phyloP scores from a whole-genome alignment of 2,888 invertebrate species.

The Tanypteryx hageni region DNA sequence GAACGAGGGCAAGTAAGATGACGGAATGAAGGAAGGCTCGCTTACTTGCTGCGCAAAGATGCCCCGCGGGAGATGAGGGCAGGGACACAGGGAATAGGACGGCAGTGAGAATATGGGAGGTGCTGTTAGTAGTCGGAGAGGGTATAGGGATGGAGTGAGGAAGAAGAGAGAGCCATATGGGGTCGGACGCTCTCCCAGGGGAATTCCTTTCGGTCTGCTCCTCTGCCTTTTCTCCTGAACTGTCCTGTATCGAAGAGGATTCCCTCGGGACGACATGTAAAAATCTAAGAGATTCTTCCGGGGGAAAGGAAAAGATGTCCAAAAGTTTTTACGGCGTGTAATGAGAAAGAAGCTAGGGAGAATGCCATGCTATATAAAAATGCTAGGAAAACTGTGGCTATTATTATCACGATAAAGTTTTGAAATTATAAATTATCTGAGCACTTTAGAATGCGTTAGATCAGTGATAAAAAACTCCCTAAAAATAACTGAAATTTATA shows the following conservation, averaged over 20 bases:
- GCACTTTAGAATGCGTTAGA: too few species aligned
- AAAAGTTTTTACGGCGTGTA: neutral
- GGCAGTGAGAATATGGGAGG: neutral
- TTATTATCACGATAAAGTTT: too few species aligned
- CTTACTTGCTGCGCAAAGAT: constrained; percentile 23
- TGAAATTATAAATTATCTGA: too few species aligned
- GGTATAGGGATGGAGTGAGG: constrained; percentile 12
- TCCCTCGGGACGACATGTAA: constrained; percentile 34
- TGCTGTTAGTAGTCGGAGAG: constrained; percentile 4
- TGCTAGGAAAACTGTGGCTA: too few species aligned
- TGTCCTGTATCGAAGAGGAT: constrained; percentile 29
- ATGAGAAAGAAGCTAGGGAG: too few species aligned
- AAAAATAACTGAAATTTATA: too few species aligned
- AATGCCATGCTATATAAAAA: too few species aligned
- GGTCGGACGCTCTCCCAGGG: constrained; percentile 31
- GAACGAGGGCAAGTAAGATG: constrained; percentile 23
- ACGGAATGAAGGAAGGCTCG: constrained; percentile 16
- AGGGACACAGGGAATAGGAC: neutral
- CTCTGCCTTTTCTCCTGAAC: constrained; percentile 22
- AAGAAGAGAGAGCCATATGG: constrained; percentile 19
- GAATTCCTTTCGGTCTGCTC: constrained; percentile 38
- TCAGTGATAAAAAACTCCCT: too few species aligned
- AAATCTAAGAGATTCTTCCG: constrained; percentile 23
- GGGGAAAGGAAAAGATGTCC: neutral
- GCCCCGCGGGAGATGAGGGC: constrained; percentile 29